Conservation (phyloP, 1,140 invertebrate genomes). For the Zaprionus taronus region DNA sequence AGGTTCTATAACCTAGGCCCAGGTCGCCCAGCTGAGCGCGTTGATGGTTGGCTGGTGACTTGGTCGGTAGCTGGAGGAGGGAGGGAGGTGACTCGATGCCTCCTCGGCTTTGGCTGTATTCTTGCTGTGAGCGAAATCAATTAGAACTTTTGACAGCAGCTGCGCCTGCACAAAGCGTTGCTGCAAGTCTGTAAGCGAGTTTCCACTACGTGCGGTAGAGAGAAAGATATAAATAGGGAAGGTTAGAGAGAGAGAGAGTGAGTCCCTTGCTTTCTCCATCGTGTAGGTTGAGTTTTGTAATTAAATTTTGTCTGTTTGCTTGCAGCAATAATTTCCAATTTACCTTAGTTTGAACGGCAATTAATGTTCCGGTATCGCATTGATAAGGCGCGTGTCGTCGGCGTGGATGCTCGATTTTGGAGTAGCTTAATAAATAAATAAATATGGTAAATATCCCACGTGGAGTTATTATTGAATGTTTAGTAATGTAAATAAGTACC, state of each 20-base stretch:
- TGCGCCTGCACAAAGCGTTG: conserved; percentile 50
- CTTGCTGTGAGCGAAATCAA: conserved; percentile 72
- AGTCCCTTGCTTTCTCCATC: neutral
- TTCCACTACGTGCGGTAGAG: neutral
- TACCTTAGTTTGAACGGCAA: conserved; percentile 68
- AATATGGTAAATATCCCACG: neutral
- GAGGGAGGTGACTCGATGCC: conserved; percentile 9
- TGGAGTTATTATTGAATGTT: neutral
- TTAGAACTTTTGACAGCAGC: conserved; percentile 76
- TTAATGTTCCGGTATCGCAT: conserved; percentile 67
- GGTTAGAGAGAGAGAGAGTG: neutral
- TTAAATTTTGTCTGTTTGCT: conserved; percentile 74
- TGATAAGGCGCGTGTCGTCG: conserved; percentile 51
- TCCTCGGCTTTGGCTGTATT: conserved; percentile 1
- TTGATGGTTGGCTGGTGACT: conserved; percentile 3
- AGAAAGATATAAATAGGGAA: neutral
- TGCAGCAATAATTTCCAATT: conserved; percentile 73
- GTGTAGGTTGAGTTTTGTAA: conserved; percentile 53
- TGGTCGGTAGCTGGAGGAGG: neutral
- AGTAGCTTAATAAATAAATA: conserved; percentile 29
- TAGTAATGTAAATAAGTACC: neutral
- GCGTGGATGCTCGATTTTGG: conserved; percentile 12
- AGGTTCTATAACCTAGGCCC: conserved; percentile 50
- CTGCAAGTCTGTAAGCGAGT: neutral
- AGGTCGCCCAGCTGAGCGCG: conserved; percentile 44